Evolutionary conservation across 2,113 vertebrate genomes (phyloP), one percentile per base, ranked within the genome.

Genomic region (Tricholaema leucomelas): DNA sequence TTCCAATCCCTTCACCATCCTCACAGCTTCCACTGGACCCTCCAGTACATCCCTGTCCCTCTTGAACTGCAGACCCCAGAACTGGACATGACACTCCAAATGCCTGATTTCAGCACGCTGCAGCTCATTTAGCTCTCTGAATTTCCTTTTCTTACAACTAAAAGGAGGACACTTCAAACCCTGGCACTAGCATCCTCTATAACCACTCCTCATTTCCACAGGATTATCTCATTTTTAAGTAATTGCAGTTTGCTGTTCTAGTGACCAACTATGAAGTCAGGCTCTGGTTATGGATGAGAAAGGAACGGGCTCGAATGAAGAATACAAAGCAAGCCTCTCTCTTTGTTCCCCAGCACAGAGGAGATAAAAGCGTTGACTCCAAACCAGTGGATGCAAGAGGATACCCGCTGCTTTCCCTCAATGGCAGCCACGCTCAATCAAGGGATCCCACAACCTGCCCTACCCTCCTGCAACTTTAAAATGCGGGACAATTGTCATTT

Each of bases 261-360:
- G 77, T 4, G 15, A 81, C 63, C 20, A 72, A 64, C 18, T 16
- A 65, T 5, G 36, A 76, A 85, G 55, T 38, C 84, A 40, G 0
- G 1, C 23, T 25, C 74, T 12, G 11, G 91, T 90, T 79, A 72
- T 9, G 30, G 21, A 31, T 72, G 84, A 72, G 42, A 96, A 93
- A 95, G 52, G n/a, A 82, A 71, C 73, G 81, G 35, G 8, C 13
- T n/a, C 5, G 73, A 72, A 70, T 7, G 1, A 30, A 69, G 91
- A 92, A 78, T 6, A 90, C 83, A 61, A 85, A 89, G 83, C 5
- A 40, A 90, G 67, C 24, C 4, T 2, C 55, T 78, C 44, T 50
- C 94, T 95, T 94, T 96, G 89, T 86, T 86, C 90, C 65, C 58
- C 36, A 46, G 88, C 46, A 82, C 63, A 92, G 81, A 58, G 64